Percentiles rank a stretch among this genome's conserved stretches.
Conservation (phyloP, 2,797 vertebrate species). For the Helostoma temminkii region DNA sequence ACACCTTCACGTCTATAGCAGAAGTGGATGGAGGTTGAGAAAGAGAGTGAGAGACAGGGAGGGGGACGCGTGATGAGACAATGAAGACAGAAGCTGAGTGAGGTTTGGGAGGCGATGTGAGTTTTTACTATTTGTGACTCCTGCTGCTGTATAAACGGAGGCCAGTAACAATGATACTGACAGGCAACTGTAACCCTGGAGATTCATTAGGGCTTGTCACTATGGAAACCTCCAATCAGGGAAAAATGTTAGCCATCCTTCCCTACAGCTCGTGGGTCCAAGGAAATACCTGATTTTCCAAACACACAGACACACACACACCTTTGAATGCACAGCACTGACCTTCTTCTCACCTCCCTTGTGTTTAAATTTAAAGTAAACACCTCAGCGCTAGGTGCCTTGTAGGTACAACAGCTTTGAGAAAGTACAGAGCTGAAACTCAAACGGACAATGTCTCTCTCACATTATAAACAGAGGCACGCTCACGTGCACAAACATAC, state of each 20-base stretch:
- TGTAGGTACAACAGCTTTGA: constrained; percentile 59
- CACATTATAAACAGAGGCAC: constrained; percentile 36
- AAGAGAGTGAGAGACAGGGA: constrained; percentile 51
- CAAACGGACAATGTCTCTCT: constrained; percentile 58
- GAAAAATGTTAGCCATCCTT: constrained; percentile 66
- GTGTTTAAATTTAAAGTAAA: constrained; percentile 76
- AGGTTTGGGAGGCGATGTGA: constrained; percentile 54
- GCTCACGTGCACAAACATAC: constrained; percentile 16
- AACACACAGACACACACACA: constrained; percentile 33
- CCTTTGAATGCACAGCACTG: constrained; percentile 12
- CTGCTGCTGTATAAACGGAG: constrained; percentile 66
- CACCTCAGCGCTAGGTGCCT: constrained; percentile 43
- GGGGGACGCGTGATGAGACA: constrained; percentile 52
- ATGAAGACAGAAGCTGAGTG: constrained; percentile 46
- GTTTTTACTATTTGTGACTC: constrained; percentile 69
- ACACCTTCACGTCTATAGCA: constrained; percentile 51
- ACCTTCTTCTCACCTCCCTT: constrained; percentile 51
- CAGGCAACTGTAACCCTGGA: constrained; percentile 80
- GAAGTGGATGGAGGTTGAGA: constrained; percentile 47
- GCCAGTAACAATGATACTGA: constrained; percentile 76
- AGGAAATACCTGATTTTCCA: constrained; percentile 75
- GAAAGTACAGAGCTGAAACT: constrained; percentile 69
- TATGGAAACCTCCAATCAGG: constrained; percentile 82
- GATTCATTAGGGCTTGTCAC: constrained; percentile 83
- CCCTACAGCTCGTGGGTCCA: constrained; percentile 63